Evolutionary conservation across 2,797 vertebrate species (phyloP).

Genomic region (Cryptoprocta ferox): DNA sequence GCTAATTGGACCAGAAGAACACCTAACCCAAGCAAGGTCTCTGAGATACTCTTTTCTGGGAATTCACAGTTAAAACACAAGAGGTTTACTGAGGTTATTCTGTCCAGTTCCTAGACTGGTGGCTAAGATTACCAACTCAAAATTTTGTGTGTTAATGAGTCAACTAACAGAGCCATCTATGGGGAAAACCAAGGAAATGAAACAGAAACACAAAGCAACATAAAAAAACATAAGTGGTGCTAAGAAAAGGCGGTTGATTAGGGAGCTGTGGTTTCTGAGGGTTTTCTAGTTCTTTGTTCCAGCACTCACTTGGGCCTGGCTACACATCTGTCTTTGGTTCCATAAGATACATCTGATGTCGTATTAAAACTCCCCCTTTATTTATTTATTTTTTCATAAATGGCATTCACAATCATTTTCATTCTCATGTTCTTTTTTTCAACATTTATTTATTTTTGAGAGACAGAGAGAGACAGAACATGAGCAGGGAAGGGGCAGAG

Average conservation of each 20-base stretch:
- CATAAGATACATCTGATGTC: not conserved
- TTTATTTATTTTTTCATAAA: not conserved
- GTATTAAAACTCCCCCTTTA: not conserved
- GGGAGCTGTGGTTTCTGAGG: not conserved
- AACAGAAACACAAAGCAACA: not conserved
- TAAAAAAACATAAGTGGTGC: not conserved
- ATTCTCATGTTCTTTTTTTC: no score
- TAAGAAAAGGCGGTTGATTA: not conserved
- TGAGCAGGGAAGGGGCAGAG: no score
- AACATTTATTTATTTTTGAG: no score
- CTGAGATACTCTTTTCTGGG: not conserved
- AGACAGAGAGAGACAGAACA: no score
- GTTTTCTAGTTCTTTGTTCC: not conserved
- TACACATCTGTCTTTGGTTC: not conserved
- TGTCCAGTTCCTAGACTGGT: not conserved
- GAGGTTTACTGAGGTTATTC: not conserved
- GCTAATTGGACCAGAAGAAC: not conserved
- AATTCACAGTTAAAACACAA: constrained; percentile 5
- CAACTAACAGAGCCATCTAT: not conserved
- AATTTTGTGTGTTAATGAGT: not conserved
- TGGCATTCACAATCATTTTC: no score
- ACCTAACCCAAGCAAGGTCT: not conserved
- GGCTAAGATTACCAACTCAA: not conserved
- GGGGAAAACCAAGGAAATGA: not conserved
- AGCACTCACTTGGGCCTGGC: not conserved